Conservation (phyloP, 1,140 invertebrate genomes). For the Drosophila jambulina region DNA sequence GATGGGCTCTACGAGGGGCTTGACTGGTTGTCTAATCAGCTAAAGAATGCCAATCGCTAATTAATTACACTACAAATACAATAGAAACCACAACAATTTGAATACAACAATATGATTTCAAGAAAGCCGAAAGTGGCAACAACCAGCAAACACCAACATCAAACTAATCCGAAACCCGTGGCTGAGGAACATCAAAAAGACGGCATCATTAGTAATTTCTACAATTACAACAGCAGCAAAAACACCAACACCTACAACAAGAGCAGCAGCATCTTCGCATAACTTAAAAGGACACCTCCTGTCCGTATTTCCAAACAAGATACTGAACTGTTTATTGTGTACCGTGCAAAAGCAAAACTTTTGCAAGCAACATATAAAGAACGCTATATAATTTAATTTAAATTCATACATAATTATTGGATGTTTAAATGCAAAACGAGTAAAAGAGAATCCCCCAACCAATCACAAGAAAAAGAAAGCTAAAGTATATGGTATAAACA, state of each 20-base stretch:
- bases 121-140: conserved; percentile 30
- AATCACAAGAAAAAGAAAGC: conserved; percentile 51
- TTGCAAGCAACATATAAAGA: conserved; percentile 75
- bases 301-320: conserved; percentile 47
- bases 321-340: conserved; percentile 43
- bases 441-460: conserved; percentile 52
- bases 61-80: conserved; percentile 59
- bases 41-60: conserved; percentile 95
- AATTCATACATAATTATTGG: conserved; percentile 77
- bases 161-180: conserved; percentile 28
- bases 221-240: conserved; percentile 15
- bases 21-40: conserved; percentile 98
- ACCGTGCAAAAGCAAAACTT: conserved; percentile 47
- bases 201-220: conserved; percentile 37
- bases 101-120: conserved; percentile 51
- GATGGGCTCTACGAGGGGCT: conserved; percentile 99
- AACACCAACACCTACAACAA: conserved; percentile 37
- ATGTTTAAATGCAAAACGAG: conserved; percentile 61
- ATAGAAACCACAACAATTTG: conserved; percentile 47
- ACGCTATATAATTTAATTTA: conserved; percentile 80
- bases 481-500: conserved; percentile 77
- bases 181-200: conserved; percentile 30
- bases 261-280: conserved; percentile 53
- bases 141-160: conserved; percentile 34
- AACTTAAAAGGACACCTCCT: conserved; percentile 42